Percentiles rank a stretch among this genome's conserved stretches.
Conservation (phyloP, 2,888 invertebrate species). For the Cactoblastis cactorum region DNA sequence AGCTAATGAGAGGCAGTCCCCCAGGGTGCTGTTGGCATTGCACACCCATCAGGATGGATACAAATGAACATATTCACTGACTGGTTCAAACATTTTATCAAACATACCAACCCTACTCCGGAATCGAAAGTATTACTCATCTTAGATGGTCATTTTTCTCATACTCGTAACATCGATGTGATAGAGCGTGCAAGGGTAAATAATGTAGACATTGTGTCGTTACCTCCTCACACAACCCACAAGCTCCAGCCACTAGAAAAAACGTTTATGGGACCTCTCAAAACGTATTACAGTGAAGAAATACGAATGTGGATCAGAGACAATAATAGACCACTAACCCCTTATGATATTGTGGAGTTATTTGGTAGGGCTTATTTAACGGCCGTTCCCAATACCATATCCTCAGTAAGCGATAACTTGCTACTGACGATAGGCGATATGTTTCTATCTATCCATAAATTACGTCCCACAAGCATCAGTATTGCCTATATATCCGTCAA, state of each 20-base stretch:
- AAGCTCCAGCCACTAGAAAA: conserved; percentile 20
- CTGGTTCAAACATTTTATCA: background rate
- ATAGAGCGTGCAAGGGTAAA: conserved; percentile 19
- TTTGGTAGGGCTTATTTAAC: conserved; percentile 23
- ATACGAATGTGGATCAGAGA: conserved; percentile 25
- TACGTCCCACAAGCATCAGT: no score
- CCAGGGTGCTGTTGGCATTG: no score
- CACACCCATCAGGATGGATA: conserved; percentile 20
- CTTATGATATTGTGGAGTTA: conserved; percentile 22
- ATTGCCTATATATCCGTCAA: no score
- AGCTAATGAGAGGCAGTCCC: no score
- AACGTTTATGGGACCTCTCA: conserved; percentile 22
- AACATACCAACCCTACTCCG: conserved; percentile 12
- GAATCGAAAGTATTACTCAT: conserved; percentile 20
- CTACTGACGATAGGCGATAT: no score
- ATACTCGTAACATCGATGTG: conserved; percentile 18
- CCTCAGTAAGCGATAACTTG: no score
- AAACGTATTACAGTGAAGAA: conserved; percentile 26
- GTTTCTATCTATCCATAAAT: no score
- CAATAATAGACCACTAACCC: conserved; percentile 17
- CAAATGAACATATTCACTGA: conserved; percentile 16
- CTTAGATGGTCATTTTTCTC: conserved; percentile 15
- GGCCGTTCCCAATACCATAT: no score
- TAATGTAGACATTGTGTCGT: conserved; percentile 15
- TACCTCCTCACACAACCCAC: conserved; percentile 22